Percentiles rank a stretch among this genome's conserved stretches.
Conservation (phyloP, 2,888 invertebrate species). For the Drosophila helvetica region DNA sequence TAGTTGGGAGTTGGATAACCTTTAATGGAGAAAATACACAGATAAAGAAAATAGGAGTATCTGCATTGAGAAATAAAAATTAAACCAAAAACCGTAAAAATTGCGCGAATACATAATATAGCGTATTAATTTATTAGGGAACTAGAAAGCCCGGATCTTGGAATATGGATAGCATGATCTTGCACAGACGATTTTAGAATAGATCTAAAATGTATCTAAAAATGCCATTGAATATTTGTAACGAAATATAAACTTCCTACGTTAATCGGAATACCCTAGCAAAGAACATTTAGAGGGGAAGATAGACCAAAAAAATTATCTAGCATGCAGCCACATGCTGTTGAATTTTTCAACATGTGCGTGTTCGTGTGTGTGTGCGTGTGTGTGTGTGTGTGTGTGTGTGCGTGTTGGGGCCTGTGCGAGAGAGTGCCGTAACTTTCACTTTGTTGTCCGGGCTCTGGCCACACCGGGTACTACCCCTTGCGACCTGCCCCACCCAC, state of each 20-base stretch:
- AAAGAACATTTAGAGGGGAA: neutral
- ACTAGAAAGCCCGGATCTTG: no score
- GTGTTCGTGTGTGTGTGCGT: constrained; percentile 16
- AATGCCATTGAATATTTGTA: neutral
- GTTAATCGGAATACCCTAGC: neutral
- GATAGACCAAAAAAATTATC: constrained; percentile 52
- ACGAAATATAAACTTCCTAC: neutral
- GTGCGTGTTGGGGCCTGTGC: constrained; percentile 6
- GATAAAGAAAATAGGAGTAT: no score
- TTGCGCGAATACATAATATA: no score
- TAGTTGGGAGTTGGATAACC: no score
- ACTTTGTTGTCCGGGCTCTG: constrained; percentile 63
- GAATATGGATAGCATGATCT: no score
- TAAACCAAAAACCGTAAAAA: no score
- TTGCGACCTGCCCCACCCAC: neutral
- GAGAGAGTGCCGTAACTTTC: constrained; percentile 64
- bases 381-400: constrained; percentile 21
- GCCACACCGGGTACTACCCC: neutral
- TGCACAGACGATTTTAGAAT: no score
- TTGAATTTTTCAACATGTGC: constrained; percentile 49
- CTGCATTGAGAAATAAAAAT: no score
- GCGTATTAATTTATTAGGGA: no score
- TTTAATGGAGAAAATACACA: no score
- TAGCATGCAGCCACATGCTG: constrained; percentile 51
- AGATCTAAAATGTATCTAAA: no score